A percentile compares a stretch with the other conserved stretches of the same genome.
Conservation (phyloP, 2,888 invertebrate species). For the Acleris emargana region DNA sequence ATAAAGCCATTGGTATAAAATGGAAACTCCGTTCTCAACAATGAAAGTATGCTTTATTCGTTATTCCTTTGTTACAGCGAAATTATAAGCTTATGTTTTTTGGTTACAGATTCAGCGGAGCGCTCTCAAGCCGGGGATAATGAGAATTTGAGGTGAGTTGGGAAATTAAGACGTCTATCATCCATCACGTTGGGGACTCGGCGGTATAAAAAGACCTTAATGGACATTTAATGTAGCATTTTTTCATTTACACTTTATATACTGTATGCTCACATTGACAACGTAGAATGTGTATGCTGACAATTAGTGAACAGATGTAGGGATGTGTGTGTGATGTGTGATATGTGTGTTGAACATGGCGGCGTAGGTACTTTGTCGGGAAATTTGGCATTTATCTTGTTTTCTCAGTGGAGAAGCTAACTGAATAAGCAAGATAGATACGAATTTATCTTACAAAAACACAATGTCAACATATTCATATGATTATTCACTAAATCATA, state of each 20-base stretch:
- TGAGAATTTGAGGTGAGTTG: constrained; percentile 71
- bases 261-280: constrained; percentile 12
- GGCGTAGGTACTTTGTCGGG: no score
- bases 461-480: no score
- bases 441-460: no score
- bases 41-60: constrained; percentile 24
- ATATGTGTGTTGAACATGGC: no score
- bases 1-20: constrained; percentile 17
- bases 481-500: no score
- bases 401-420: no score
- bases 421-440: no score
- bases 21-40: constrained; percentile 22
- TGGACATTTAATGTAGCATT: constrained; percentile 56
- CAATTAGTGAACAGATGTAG: no score
- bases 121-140: constrained; percentile 46
- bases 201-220: constrained; percentile 46
- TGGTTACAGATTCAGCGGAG: constrained; percentile 61
- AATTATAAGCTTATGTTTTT: constrained; percentile 36
- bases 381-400: no score
- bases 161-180: constrained; percentile 48
- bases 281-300: not conserved
- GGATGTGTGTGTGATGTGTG: no score
- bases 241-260: constrained; percentile 31
- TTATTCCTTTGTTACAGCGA: constrained; percentile 26
- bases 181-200: constrained; percentile 39